A percentile compares a stretch with the other conserved stretches of the same genome.
Conservation (phyloP, 2,113 vertebrate species). For the Phalacrocorax pelagicus region DNA sequence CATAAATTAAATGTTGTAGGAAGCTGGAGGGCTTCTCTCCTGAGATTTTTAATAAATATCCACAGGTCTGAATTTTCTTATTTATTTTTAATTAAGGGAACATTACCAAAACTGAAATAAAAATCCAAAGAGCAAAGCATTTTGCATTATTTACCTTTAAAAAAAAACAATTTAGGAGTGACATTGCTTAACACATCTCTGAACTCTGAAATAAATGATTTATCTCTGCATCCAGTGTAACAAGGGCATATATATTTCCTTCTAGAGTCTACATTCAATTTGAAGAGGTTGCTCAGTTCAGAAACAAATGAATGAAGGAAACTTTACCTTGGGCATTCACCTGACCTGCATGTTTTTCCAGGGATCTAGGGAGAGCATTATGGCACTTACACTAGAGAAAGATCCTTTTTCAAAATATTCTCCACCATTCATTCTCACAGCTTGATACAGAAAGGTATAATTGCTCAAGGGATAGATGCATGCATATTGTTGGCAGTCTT, state of each 20-base stretch:
- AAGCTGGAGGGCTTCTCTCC: not conserved
- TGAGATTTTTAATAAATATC: slow-evolving; percentile 19
- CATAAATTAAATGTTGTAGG: not conserved
- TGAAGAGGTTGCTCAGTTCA: not conserved
- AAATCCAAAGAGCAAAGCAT: not conserved
- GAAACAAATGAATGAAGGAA: not conserved
- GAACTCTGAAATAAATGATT: not conserved
- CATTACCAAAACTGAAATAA: not conserved
- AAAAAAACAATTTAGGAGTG: not conserved
- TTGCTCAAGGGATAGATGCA: not conserved
- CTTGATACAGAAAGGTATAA: not conserved
- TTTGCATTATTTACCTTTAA: not conserved
- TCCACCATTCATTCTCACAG: not conserved
- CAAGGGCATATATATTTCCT: not conserved
- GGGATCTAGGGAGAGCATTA: not conserved
- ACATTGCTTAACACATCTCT: not conserved
- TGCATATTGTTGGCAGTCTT: not conserved
- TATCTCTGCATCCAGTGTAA: not conserved
- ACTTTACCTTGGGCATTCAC: not conserved
- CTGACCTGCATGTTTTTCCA: not conserved
- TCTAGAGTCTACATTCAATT: not conserved
- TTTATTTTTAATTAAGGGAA: slow-evolving; percentile 12
- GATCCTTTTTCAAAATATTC: not conserved
- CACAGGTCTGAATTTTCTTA: not conserved
- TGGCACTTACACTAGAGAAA: not conserved